Base-by-base conservation (phyloP, 2,797 vertebrate genomes). In the Holocentrus rufus region DNA sequence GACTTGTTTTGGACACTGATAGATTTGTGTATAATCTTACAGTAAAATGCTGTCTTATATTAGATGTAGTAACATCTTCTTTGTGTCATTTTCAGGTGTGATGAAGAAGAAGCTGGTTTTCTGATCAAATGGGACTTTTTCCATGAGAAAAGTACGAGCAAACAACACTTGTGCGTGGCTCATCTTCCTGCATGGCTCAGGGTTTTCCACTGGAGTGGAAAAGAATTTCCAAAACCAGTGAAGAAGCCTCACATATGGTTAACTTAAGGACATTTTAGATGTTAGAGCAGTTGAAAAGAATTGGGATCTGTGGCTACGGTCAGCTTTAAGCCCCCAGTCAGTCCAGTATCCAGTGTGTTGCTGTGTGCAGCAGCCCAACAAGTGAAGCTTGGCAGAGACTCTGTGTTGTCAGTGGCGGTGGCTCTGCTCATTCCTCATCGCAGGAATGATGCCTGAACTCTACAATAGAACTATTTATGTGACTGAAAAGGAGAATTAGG, bases 71-170 rank as follows among this genome's bases (percentile, higher is more conserved):
- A 56, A 76, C 20, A 36, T 65, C 6, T 13, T 58, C 7, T 80
- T 54, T 50, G n/a, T 85, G 1, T 84, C n/a, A 13, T 85, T 90
- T 90, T 64, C 85, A 95, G 94, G 89, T 87, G 82, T 83, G 46
- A 93, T 93, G 90, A 94, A 93, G 88, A 95, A 94, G 88, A 95
- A 93, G 81, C 83, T 95, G 7, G 81, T 95, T 81, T 95, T 95
- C 85, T 95, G 90, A 94, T 65, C 63, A 70, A 44, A 67, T n/a
- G 59, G 67, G 39, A 60, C 39, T 14, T 9, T 27, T 15, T 60
- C 20, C 68, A 77, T 65, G 49, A 17, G 74, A 15, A 23, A 18
- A 77, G 18, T 39, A 67, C 71, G 55, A 46, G 25, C 60, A 20
- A 66, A 69, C 60, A 65, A 65, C 52, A 34, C 20, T 3, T 9